A percentile compares a stretch with the other conserved stretches of the same genome.
Conservation (phyloP, 2,797 vertebrate species). For the Amazonetta brasiliensis region DNA sequence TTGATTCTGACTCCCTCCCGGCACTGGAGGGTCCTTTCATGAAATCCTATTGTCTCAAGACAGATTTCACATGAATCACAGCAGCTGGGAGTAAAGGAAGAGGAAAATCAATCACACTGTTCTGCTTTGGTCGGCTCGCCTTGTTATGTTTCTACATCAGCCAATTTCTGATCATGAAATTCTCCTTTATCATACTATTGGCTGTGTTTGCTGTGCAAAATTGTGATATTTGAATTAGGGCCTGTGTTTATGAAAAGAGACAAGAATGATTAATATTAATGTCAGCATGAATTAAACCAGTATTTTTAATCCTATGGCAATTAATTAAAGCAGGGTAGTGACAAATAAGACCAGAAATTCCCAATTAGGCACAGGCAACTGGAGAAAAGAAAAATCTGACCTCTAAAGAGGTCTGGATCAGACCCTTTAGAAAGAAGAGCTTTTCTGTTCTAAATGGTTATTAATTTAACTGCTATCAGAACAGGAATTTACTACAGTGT, state of each 20-base stretch:
- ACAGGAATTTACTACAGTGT: not conserved
- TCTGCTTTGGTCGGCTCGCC: not conserved
- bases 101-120: not conserved
- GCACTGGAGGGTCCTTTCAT: not conserved
- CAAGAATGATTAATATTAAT: slow-evolving; percentile 9
- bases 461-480: not conserved
- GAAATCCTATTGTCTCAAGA: not conserved
- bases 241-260: slow-evolving; percentile 26
- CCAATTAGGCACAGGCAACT: not conserved
- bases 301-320: slow-evolving; percentile 14
- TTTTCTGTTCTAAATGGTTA: slow-evolving; percentile 1
- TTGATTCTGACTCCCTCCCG: not conserved
- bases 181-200: slow-evolving; percentile 36
- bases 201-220: not conserved
- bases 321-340: slow-evolving; percentile 9
- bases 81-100: not conserved
- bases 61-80: not conserved
- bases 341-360: not conserved
- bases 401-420: not conserved
- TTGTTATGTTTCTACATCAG: not conserved
- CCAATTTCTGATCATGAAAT: slow-evolving; percentile 12
- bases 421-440: not conserved
- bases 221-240: not conserved
- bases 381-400: not conserved
- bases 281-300: slow-evolving; percentile 22